These are phyloP conservation scores for Sesamia nonagrioides DNA, from an alignment of 1,140 invertebrate species.

Conservation along the genomic window DNA sequence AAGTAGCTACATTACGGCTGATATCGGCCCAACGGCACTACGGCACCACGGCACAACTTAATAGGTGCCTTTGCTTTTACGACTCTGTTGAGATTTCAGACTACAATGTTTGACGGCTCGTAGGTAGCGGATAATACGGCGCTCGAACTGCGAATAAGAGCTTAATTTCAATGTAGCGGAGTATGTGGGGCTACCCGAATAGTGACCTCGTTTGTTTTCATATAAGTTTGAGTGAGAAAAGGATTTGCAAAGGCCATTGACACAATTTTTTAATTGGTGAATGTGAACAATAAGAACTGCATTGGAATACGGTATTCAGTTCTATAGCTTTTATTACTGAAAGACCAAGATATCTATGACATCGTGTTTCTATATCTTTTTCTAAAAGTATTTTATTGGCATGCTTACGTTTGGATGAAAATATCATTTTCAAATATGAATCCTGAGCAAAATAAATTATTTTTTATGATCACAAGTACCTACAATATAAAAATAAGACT, in stretches of 20 bases:
- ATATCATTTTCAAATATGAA: no score
- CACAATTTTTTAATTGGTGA: constrained; percentile 17
- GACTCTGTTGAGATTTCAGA: constrained; percentile 26
- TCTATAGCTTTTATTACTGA: no score
- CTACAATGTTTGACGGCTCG: constrained; percentile 25
- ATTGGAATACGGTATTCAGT: no score
- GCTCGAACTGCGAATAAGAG: constrained; percentile 26
- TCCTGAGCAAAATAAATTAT: no score
- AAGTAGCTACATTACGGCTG: constrained; percentile 13
- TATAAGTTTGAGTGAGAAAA: constrained; percentile 7
- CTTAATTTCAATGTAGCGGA: constrained; percentile 28
- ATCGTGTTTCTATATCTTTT: no score
- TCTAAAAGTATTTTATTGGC: no score
- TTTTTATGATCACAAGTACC: no score
- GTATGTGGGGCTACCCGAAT: not conserved
- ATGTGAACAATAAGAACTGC: not conserved
- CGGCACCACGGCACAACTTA: constrained; percentile 17
- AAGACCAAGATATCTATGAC: no score
- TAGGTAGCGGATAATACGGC: not conserved
- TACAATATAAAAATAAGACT: no score
- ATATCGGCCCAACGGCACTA: not conserved
- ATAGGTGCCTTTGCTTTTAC: constrained; percentile 25
- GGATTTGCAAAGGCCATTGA: constrained; percentile 4
- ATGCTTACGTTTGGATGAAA: no score
- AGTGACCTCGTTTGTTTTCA: constrained; percentile 24